Evolutionary conservation across 2,113 vertebrate genomes (phyloP).

Genomic region (Pelecanoides urinatrix): DNA sequence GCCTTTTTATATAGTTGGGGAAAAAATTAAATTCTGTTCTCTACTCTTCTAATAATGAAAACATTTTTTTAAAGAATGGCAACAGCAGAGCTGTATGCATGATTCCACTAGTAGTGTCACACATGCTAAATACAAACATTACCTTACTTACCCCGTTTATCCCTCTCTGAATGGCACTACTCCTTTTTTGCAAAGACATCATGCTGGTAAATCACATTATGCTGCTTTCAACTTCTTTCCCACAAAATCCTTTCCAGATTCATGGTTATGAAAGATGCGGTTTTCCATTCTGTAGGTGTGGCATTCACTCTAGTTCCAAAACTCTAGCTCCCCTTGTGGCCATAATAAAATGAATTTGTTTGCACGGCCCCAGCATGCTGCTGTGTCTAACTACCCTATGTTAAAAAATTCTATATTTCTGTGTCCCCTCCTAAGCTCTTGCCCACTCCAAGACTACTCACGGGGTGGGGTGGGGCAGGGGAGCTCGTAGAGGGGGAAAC

Average conservation of each 20-base stretch:
- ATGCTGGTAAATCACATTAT: neutral
- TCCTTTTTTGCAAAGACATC: neutral
- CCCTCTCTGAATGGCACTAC: neutral
- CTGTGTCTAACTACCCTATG: neutral
- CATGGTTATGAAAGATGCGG: neutral
- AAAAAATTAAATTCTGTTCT: neutral
- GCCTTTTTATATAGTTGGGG: neutral
- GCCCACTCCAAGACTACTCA: neutral
- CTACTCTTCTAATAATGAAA: neutral
- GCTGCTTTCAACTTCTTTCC: neutral
- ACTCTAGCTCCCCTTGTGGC: neutral
- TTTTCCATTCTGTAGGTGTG: neutral
- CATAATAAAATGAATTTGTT: neutral
- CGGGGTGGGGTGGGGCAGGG: fast-evolving
- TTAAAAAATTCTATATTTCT: neutral
- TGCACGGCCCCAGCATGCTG: neutral
- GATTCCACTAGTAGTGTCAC: neutral
- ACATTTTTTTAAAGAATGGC: neutral
- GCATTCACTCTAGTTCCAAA: neutral
- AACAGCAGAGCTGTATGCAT: neutral
- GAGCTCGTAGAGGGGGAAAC: neutral
- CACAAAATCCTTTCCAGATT: neutral
- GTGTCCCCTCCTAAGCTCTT: neutral
- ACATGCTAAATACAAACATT: neutral
- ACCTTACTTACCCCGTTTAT: neutral